These are phyloP conservation scores for Pterocles gutturalis DNA, from an alignment of 2,113 vertebrate genomes.

Conservation along the genomic window DNA sequence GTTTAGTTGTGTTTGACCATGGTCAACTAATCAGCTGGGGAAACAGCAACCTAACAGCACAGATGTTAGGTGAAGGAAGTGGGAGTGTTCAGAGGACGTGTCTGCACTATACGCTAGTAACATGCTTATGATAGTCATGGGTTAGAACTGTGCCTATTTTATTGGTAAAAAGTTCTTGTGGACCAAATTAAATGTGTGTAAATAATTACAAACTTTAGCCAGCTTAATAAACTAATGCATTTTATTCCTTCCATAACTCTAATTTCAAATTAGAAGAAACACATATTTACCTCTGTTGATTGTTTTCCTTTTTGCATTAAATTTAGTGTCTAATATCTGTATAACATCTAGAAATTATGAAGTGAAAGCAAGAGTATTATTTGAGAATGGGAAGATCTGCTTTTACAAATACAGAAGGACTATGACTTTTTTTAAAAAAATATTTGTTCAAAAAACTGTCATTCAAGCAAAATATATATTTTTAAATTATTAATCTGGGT, in stretches of 20 bases:
- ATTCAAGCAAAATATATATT: not conserved
- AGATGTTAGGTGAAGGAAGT: not conserved
- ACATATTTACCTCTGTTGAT: not conserved
- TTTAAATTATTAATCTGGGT: not conserved
- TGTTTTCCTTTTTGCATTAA: not conserved
- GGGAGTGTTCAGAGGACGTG: not conserved
- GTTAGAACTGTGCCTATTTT: not conserved
- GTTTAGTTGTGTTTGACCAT: not conserved
- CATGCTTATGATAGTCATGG: not conserved
- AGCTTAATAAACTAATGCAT: not conserved
- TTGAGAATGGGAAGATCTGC: not conserved
- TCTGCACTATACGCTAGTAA: not conserved
- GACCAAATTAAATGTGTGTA: not conserved
- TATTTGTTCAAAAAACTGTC: not conserved
- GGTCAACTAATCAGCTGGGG: not conserved
- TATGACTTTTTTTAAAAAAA: not conserved
- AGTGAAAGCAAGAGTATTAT: not conserved
- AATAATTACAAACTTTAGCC: not conserved
- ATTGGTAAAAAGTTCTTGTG: not conserved
- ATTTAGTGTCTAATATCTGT: not conserved
- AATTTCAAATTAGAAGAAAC: not conserved
- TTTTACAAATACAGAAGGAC: not conserved
- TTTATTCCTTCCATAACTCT: not conserved
- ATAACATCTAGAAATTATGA: not conserved
- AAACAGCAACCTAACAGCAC: not conserved